Conservation (phyloP, 2,797 vertebrate species). For the Cetoscarus ocellatus region DNA sequence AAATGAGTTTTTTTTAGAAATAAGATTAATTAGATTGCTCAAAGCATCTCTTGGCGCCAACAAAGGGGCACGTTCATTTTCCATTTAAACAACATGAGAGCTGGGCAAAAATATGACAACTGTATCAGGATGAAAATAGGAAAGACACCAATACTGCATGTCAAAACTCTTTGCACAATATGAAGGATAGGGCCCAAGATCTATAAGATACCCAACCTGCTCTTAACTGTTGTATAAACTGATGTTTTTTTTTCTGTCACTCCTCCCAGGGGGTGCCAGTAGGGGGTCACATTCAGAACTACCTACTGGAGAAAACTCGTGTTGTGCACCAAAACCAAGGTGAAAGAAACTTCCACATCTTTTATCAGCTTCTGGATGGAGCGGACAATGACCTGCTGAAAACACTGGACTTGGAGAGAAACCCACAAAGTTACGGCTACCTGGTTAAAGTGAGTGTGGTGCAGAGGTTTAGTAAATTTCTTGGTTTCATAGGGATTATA, state of each 20-base stretch:
- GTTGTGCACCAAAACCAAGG: slow-evolving; percentile 98
- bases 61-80: too few species aligned
- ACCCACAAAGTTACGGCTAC: slow-evolving; percentile 92
- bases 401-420: slow-evolving; percentile 90
- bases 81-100: too few species aligned
- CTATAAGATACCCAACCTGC: neutral
- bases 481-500: neutral
- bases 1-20: too few species aligned
- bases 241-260: neutral
- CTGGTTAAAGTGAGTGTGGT: slow-evolving; percentile 89
- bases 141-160: too few species aligned
- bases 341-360: slow-evolving; percentile 98
- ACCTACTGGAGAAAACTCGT: slow-evolving; percentile 97
- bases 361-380: slow-evolving; percentile 97
- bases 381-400: slow-evolving; percentile 89
- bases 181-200: too few species aligned
- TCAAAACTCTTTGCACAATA: neutral
- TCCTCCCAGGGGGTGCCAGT: slow-evolving; percentile 90
- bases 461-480: neutral
- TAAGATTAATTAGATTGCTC: too few species aligned
- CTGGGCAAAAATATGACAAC: too few species aligned
- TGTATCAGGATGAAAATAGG: too few species aligned
- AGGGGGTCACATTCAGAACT: slow-evolving; percentile 97
- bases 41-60: too few species aligned
- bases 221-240: neutral